Conservation (phyloP, 2,797 vertebrate species). For the Acanthurus lineatus region DNA sequence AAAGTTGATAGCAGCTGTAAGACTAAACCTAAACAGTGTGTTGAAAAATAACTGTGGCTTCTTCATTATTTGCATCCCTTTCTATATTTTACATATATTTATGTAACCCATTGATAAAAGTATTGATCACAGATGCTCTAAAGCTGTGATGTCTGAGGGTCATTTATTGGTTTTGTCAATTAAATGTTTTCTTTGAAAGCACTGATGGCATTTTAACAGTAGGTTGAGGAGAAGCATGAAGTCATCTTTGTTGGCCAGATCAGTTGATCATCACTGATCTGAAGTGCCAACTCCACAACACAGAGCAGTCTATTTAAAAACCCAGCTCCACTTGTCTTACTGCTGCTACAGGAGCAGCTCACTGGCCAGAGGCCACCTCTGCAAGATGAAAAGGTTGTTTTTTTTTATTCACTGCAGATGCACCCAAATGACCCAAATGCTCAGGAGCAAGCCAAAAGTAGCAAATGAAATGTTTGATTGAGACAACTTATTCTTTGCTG, state of each 20-base stretch:
- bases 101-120: not conserved
- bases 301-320: slow-evolving; percentile 51
- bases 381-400: not conserved
- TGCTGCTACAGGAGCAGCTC: slow-evolving; percentile 3
- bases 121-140: not conserved
- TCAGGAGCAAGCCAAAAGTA: not conserved
- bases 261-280: slow-evolving; percentile 45
- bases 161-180: not conserved
- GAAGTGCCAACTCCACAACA: slow-evolving; percentile 21
- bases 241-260: slow-evolving; percentile 32
- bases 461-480: not conserved
- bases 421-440: not conserved
- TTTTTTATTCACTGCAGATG: not conserved
- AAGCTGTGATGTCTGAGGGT: not conserved
- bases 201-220: not conserved
- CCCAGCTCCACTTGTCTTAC: slow-evolving; percentile 12
- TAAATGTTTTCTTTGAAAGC: not conserved
- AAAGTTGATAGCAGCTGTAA: no score
- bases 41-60: not conserved
- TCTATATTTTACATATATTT: not conserved
- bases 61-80: not conserved
- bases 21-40: no score
- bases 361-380: slow-evolving; percentile 5
- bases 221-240: slow-evolving; percentile 2
- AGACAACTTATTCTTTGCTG: not conserved